Conservation (phyloP, 2,113 vertebrate genomes). For the Psilopogon haemacephalus region DNA sequence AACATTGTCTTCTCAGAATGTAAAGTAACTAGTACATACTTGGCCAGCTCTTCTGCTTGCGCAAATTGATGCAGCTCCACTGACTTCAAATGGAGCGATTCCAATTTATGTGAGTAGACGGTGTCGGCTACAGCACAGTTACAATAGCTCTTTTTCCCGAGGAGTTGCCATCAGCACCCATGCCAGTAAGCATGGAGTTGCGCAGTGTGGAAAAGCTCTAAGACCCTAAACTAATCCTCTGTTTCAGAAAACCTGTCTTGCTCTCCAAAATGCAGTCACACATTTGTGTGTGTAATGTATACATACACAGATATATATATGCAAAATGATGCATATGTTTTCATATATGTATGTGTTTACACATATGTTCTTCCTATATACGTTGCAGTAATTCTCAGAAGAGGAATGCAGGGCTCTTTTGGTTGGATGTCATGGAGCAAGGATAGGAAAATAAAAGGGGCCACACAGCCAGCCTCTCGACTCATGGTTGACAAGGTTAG, state of each 20-base stretch:
- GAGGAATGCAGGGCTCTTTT: not conserved
- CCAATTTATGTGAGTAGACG: not conserved
- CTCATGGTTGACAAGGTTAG: not conserved
- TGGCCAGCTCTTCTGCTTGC: constrained; percentile 26
- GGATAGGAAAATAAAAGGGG: not conserved
- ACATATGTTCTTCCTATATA: not conserved
- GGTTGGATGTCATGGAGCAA: not conserved
- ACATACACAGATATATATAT: not conserved
- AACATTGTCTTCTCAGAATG: constrained; percentile 56
- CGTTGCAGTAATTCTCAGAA: not conserved
- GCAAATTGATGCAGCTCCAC: constrained; percentile 39
- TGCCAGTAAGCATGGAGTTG: not conserved
- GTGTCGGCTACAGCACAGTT: not conserved
- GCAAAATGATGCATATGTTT: not conserved
- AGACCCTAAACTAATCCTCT: not conserved
- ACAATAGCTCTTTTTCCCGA: not conserved
- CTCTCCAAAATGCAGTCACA: not conserved
- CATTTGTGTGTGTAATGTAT: not conserved
- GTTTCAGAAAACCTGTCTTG: not conserved
- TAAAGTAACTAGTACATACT: constrained; percentile 45
- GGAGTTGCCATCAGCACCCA: not conserved
- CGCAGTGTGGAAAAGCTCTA: not conserved
- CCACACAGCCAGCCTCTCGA: not conserved
- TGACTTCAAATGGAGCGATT: constrained; percentile 19
- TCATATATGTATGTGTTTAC: not conserved